phyloP scores from a whole-genome alignment of 2,113 vertebrate genomes.

The Nanorana parkeri region DNA sequence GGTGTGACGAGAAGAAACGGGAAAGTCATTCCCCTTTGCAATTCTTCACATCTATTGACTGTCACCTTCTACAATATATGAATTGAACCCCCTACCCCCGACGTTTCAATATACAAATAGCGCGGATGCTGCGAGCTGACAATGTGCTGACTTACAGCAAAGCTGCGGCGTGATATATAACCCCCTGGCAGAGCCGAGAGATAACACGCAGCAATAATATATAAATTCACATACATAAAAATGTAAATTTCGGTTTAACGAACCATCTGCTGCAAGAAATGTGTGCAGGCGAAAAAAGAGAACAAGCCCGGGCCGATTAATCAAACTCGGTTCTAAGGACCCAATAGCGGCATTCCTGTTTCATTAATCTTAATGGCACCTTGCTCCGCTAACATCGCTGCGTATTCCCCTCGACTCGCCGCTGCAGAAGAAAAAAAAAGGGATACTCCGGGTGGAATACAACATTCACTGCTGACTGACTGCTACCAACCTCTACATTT shows the following conservation, averaged over 20 bases:
- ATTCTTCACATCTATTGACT: slow-evolving; percentile 8
- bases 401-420: too few relatives aligned
- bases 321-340: neutral
- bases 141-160: slow-evolving; percentile 39
- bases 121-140: neutral
- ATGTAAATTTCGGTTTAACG: slow-evolving; percentile 38
- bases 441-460: too few relatives aligned
- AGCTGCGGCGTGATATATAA: slow-evolving; percentile 15
- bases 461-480: too few relatives aligned
- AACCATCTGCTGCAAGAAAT: slow-evolving; percentile 29
- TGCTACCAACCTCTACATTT: too few relatives aligned
- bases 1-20: neutral
- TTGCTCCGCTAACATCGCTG: neutral
- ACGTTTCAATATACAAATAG: slow-evolving; percentile 31
- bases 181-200: slow-evolving; percentile 9
- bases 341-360: neutral
- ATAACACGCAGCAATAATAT: slow-evolving; percentile 43
- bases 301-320: slow-evolving; percentile 5
- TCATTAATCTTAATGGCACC: neutral
- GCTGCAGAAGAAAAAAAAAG: too few relatives aligned
- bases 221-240: slow-evolving; percentile 28
- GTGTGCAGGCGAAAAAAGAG: slow-evolving; percentile 1
- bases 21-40: too few relatives aligned
- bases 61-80: slow-evolving; percentile 7
- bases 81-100: neutral